These are phyloP conservation scores for Neomonachus schauinslandi DNA, from an alignment of 2,113 vertebrate genomes.

Conservation along the genomic window DNA sequence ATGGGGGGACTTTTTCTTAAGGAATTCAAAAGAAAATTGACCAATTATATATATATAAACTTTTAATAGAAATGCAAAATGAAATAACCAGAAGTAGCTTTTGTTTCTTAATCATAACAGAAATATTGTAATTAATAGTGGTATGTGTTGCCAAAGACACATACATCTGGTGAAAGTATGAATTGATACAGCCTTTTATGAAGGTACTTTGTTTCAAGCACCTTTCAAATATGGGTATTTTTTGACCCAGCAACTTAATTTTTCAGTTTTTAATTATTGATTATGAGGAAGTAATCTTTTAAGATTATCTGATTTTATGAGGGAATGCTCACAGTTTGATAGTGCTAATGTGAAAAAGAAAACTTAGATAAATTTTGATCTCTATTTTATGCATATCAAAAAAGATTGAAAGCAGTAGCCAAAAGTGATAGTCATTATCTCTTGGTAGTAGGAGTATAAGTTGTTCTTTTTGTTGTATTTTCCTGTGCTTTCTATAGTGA, in stretches of 20 bases:
- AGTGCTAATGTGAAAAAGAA: slow-evolving; percentile 2
- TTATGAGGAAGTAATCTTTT: background rate
- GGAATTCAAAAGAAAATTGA: background rate
- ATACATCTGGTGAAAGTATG: background rate
- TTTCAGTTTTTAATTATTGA: background rate
- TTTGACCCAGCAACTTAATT: background rate
- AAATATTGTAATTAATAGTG: background rate
- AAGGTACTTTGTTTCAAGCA: background rate
- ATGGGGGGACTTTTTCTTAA: background rate
- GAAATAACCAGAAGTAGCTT: background rate
- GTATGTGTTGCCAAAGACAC: background rate
- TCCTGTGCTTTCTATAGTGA: background rate
- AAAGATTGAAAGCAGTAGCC: background rate
- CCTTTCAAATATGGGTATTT: slow-evolving; percentile 1
- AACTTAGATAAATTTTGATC: background rate
- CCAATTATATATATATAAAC: background rate
- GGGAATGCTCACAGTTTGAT: background rate
- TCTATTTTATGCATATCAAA: background rate
- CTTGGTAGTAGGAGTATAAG: background rate
- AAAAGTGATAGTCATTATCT: background rate
- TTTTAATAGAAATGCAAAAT: background rate
- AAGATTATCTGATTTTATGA: background rate
- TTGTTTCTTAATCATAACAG: background rate
- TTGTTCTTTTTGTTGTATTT: background rate
- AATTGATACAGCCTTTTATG: background rate